Base-by-base conservation (phyloP, 2,888 invertebrate species). In the Nomada ruficornis region DNA sequence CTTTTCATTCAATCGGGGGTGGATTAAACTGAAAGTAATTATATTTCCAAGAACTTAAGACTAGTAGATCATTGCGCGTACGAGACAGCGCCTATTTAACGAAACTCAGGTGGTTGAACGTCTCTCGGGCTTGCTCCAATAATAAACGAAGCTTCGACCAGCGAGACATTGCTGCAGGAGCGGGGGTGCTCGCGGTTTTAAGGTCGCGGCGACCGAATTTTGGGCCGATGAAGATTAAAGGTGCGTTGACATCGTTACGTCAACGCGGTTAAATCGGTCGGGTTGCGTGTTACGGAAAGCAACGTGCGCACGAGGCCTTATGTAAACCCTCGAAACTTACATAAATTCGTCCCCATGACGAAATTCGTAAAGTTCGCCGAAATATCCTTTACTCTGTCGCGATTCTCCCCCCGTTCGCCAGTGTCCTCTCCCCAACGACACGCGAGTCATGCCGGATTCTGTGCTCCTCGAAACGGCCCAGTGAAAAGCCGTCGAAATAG, bases 311-410 rank as follows among this genome's bases (percentile, higher is more conserved):
- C 44, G 71, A 55, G 65, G 75, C 55, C 85, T 87, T 88, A 88
- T 83, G 85, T 87, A 88, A 87, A 88, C 72, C 74, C 52, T 29
- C 62, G 26, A 73, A 84, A 77, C 82, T 88, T 88, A 88, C 75
- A 84, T 87, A 88, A 87, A 87, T 75, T 74, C 72, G 55, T 18
- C 44, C 29, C 36, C 54, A 69, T 60, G 44, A 60, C 62, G 55
- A 54, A 68, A 69, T 42, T 11, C 20, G 23, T 26, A 2, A 20
- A 11, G 10, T 13, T 26, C 26, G 11, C 47, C 71, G 71, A 62
- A 71, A 65, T 36, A 29, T 7, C 36, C 0, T 36, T 36, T 36
- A 7, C 36, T 36, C 36, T 7, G 36, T 0, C 7, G 36, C 36
- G 36, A 0, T 36, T 36, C 36, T 7, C 0, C 7, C 36, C 36